phyloP scores from a whole-genome alignment of 2,888 invertebrate genomes.

The Caenorhabditis sp. region DNA sequence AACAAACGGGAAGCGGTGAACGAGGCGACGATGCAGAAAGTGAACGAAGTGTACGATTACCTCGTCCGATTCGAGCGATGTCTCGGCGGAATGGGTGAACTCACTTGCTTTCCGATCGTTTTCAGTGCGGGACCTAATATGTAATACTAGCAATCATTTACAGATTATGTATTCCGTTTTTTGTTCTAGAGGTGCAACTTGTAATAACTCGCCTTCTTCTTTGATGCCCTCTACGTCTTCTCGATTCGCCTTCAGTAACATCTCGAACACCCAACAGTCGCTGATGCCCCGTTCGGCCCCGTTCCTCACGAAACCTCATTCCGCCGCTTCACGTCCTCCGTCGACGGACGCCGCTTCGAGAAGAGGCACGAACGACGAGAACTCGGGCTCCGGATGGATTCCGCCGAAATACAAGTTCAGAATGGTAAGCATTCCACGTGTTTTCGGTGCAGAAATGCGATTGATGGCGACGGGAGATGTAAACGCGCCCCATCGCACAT shows the following conservation, averaged over 20 bases:
- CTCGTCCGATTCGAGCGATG: constrained; percentile 33
- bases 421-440: no score
- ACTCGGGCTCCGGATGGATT: background rate
- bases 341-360: background rate
- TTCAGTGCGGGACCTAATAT: constrained; percentile 38
- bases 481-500: no score
- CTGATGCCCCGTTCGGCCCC: constrained; percentile 50
- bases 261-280: no score
- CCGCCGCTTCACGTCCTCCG: background rate
- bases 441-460: no score
- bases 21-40: constrained; percentile 17
- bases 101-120: constrained; percentile 33
- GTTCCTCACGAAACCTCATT: constrained; percentile 21
- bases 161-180: no score
- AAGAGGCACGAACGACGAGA: constrained; percentile 31
- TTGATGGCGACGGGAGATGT: no score
- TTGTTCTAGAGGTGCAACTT: background rate
- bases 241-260: constrained; percentile 44
- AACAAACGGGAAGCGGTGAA: constrained; percentile 30
- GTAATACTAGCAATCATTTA: background rate
- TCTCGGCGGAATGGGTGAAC: constrained; percentile 7
- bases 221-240: constrained; percentile 21
- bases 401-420: no score
- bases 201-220: constrained; percentile 39
- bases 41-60: constrained; percentile 43